phyloP scores from a whole-genome alignment of 2,888 invertebrate species.

The Meta bourneti region DNA sequence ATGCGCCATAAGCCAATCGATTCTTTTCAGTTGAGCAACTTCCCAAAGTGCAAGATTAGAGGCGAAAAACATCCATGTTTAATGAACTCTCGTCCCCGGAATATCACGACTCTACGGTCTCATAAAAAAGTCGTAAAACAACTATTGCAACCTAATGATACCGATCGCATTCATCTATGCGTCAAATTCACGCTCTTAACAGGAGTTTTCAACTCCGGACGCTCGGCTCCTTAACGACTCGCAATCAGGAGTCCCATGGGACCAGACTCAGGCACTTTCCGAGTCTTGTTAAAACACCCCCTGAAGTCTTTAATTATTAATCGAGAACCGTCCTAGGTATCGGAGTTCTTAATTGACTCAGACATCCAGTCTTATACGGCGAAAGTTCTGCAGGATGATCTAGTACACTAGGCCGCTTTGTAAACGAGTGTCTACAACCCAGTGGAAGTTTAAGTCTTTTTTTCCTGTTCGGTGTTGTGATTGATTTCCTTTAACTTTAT shows the following conservation, averaged over 20 bases:
- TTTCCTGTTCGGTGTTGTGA: no score
- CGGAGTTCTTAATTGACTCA: conserved; percentile 53
- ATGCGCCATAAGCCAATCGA: background rate
- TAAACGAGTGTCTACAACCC: no score
- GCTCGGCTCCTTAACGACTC: conserved; percentile 49
- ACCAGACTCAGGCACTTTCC: conserved; percentile 25
- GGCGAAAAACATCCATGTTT: conserved; percentile 22
- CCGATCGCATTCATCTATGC: conserved; percentile 52
- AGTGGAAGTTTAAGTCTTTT: no score
- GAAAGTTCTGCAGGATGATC: no score
- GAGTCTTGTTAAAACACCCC: conserved; percentile 53
- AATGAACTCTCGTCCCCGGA: conserved; percentile 10
- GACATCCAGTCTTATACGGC: no score
- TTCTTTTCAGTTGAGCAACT: background rate
- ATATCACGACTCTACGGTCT: conserved; percentile 28
- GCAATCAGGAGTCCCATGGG: conserved; percentile 37
- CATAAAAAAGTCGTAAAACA: conserved; percentile 63
- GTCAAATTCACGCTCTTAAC: conserved; percentile 54
- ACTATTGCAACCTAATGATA: conserved; percentile 58
- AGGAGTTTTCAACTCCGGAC: conserved; percentile 54
- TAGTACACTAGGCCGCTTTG: no score
- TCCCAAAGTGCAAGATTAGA: background rate
- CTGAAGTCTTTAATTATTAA: conserved; percentile 64
- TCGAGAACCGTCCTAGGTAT: conserved; percentile 39
- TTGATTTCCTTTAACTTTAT: no score